Evolutionary conservation across 64 coral and sea anemone species (phyloP).

Genomic region (Cladopsammia gracilis): DNA sequence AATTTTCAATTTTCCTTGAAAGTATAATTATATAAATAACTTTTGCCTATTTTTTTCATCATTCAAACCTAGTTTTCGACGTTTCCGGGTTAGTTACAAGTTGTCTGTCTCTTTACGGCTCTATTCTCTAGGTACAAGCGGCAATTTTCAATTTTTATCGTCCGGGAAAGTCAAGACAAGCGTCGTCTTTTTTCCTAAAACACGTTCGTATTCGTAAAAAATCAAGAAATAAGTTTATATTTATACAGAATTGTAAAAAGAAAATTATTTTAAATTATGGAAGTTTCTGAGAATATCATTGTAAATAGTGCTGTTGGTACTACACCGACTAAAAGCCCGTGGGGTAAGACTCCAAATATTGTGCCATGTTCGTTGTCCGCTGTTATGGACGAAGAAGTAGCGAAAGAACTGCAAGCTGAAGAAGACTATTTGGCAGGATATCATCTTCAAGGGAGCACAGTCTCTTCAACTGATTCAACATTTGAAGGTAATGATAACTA

Average conservation of each 20-base stretch:
- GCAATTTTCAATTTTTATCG: background rate
- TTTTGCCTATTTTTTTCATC: too few relatives aligned
- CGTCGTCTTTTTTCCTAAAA: background rate
- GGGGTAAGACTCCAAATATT: constrained; percentile 68
- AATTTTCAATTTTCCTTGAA: too few relatives aligned
- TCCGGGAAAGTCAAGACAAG: background rate
- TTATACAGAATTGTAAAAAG: constrained; percentile 36
- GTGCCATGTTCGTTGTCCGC: constrained; percentile 67
- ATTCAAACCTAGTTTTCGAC: background rate
- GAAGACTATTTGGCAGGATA: constrained; percentile 61
- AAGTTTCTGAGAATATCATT: constrained; percentile 85
- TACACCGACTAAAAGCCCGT: constrained; percentile 64
- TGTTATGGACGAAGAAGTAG: constrained; percentile 97
- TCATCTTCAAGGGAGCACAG: background rate
- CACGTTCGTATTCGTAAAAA: background rate
- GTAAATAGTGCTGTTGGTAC: constrained; percentile 39
- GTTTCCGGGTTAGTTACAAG: background rate
- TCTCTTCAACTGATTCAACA: background rate
- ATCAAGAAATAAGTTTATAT: background rate
- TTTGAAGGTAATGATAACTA: constrained; percentile 18
- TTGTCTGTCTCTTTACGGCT: background rate
- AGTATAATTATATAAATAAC: too few relatives aligned
- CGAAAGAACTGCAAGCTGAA: constrained; percentile 84
- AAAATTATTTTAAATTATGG: constrained; percentile 75
- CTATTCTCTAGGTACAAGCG: background rate